A percentile compares a stretch with the other conserved stretches of the same genome.
Evolutionary conservation across 2,888 invertebrate species (phyloP).

Genomic region (Parelbella ahira): DNA sequence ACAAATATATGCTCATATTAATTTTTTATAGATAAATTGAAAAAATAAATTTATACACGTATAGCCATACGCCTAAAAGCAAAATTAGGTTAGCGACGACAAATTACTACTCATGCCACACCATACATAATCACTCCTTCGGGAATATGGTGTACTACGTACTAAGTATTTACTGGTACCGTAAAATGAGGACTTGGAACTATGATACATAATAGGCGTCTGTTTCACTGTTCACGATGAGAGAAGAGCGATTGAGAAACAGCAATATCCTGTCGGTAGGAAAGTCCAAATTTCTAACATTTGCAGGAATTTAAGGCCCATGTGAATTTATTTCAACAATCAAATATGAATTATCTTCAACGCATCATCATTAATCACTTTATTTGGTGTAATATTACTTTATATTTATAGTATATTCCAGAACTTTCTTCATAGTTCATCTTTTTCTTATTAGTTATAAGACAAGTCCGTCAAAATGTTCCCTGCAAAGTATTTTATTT

Average conservation of each 20-base stretch:
- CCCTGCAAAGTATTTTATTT: slow-evolving; percentile 46
- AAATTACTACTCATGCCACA: slow-evolving; percentile 10
- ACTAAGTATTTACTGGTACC: slow-evolving; percentile 17
- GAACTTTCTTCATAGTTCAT: not conserved
- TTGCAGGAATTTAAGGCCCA: too few relatives aligned
- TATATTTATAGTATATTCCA: too few relatives aligned
- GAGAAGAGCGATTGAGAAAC: too few relatives aligned
- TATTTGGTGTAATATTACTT: too few relatives aligned
- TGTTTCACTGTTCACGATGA: not conserved
- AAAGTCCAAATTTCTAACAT: too few relatives aligned
- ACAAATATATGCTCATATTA: too few relatives aligned
- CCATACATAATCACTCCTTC: slow-evolving; percentile 11
- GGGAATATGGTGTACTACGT: slow-evolving; percentile 14
- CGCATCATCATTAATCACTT: too few relatives aligned
- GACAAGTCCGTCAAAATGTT: slow-evolving; percentile 12
- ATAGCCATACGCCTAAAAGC: slow-evolving; percentile 2
- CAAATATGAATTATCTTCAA: too few relatives aligned
- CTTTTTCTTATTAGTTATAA: not conserved
- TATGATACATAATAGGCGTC: slow-evolving; percentile 6
- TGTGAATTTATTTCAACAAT: too few relatives aligned
- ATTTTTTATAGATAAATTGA: too few relatives aligned
- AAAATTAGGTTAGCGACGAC: slow-evolving; percentile 12
- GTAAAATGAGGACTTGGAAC: slow-evolving; percentile 19
- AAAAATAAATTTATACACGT: too few relatives aligned
- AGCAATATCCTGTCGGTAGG: too few relatives aligned